These are phyloP conservation scores for Sebastiscus albofasciatus DNA, from an alignment of 2,797 vertebrate genomes.

Conservation along the genomic window DNA sequence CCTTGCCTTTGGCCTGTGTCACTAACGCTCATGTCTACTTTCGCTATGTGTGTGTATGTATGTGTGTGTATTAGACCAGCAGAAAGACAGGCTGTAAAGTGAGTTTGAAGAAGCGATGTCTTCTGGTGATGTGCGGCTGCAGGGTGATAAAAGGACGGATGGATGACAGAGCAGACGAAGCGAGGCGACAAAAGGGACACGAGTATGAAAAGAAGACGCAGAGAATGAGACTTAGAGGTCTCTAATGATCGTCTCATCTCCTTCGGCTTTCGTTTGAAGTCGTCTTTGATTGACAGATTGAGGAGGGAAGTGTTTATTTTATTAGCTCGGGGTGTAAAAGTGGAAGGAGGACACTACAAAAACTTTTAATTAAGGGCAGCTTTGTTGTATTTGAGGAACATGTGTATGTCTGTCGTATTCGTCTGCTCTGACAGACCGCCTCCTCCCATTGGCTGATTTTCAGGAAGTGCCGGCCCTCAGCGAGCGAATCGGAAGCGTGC, in stretches of 20 bases:
- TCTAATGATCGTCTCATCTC: constrained; percentile 7
- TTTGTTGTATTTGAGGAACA: not conserved
- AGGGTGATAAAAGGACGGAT: constrained; percentile 21
- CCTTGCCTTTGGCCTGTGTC: constrained; percentile 76
- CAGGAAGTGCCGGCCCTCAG: constrained; percentile 38
- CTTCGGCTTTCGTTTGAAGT: constrained; percentile 11
- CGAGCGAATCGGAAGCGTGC: constrained; percentile 41
- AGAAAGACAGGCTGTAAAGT: constrained; percentile 7
- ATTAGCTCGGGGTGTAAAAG: constrained; percentile 3
- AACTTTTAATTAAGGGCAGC: constrained; percentile 19
- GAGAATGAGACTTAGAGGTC: not conserved
- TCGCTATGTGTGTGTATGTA: not conserved
- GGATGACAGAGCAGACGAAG: constrained; percentile 17
- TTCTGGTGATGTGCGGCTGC: constrained; percentile 21
- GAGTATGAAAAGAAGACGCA: constrained; percentile 8
- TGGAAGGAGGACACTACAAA: not conserved
- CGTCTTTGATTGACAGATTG: constrained; percentile 40
- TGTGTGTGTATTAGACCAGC: not conserved
- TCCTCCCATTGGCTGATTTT: constrained; percentile 28
- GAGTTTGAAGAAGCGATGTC: constrained; percentile 25
- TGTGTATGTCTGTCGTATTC: not conserved
- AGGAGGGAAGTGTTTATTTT: constrained; percentile 45
- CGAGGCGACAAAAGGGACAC: constrained; percentile 1
- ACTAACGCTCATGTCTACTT: constrained; percentile 62
- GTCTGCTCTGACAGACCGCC: not conserved